Conservation (phyloP, 2,113 vertebrate genomes). For the Trachemys scripta region DNA sequence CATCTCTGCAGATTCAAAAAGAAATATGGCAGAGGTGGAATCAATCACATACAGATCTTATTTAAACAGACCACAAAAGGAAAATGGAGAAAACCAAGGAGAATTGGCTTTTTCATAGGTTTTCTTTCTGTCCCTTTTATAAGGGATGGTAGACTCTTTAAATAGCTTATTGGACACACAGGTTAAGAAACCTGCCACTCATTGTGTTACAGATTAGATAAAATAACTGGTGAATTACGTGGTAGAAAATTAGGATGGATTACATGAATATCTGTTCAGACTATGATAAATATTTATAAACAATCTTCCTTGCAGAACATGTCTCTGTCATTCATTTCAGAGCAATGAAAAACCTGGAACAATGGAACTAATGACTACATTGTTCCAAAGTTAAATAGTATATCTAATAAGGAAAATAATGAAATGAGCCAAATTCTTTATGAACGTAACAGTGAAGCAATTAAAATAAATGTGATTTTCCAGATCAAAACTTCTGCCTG, state of each 20-base stretch:
- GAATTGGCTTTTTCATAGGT: not conserved
- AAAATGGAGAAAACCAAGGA: fast-evolving
- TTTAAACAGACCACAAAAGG: not conserved
- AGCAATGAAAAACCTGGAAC: conserved; percentile 65
- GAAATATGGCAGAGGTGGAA: fast-evolving
- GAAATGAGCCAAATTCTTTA: conserved; percentile 65
- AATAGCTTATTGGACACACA: conserved; percentile 14
- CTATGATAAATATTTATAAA: conserved; percentile 72
- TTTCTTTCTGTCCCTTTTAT: not conserved
- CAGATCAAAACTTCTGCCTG: conserved; percentile 73
- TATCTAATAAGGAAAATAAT: conserved; percentile 73
- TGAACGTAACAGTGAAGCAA: conserved; percentile 71
- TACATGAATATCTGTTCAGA: conserved; percentile 72
- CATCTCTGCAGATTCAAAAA: fast-evolving
- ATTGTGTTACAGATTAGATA: conserved; percentile 27
- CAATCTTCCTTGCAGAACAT: conserved; percentile 49
- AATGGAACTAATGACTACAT: conserved; percentile 69
- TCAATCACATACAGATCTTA: fast-evolving
- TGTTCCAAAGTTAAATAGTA: conserved; percentile 72
- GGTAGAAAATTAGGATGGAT: conserved; percentile 65
- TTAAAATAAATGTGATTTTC: conserved; percentile 85
- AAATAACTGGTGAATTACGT: conserved; percentile 33
- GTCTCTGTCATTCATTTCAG: conserved; percentile 56
- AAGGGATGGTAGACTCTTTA: not conserved
- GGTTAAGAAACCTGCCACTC: conserved; percentile 48